Evolutionary conservation across 1,140 invertebrate genomes (phyloP).

Genomic region (Sitodiplosis mosellana): DNA sequence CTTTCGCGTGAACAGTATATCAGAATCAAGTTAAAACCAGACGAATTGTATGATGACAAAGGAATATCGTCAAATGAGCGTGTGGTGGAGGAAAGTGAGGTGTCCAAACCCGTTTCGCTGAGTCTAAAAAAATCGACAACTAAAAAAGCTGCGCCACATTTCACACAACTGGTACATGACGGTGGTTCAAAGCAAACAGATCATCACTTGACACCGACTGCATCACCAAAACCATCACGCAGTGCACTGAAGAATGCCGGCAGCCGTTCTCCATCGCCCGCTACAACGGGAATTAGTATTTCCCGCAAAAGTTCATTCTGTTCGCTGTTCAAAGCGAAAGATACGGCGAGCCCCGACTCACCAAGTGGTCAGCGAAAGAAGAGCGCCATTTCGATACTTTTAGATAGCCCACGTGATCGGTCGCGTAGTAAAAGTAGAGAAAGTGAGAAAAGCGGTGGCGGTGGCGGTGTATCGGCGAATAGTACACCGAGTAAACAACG

Average conservation of each 20-base stretch:
- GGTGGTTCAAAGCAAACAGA: slow-evolving; percentile 9
- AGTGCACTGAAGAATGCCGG: slow-evolving; percentile 18
- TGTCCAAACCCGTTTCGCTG: slow-evolving; percentile 27
- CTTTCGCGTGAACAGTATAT: slow-evolving; percentile 31
- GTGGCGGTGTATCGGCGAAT: slow-evolving; percentile 18
- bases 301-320: slow-evolving; percentile 63
- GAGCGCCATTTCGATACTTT: slow-evolving; percentile 7
- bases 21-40: slow-evolving; percentile 42
- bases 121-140: slow-evolving; percentile 18
- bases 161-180: slow-evolving; percentile 13
- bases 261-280: slow-evolving; percentile 28
- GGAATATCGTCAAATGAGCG: slow-evolving; percentile 21
- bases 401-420: slow-evolving; percentile 19
- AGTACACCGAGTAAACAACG: slow-evolving; percentile 36
- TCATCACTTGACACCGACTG: slow-evolving; percentile 21
- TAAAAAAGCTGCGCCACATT: slow-evolving; percentile 12
- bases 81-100: slow-evolving; percentile 20
- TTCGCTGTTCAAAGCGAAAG: slow-evolving; percentile 49
- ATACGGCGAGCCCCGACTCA: slow-evolving; percentile 43
- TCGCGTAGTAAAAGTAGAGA: slow-evolving; percentile 47
- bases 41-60: slow-evolving; percentile 38
- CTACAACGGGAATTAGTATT: slow-evolving; percentile 29
- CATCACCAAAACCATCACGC: slow-evolving; percentile 25
- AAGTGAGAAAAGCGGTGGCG: slow-evolving; percentile 13
- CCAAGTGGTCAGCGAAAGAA: slow-evolving; percentile 26